Evolutionary conservation across 2,113 vertebrate species (phyloP).

Genomic region (Tyrannus savana): DNA sequence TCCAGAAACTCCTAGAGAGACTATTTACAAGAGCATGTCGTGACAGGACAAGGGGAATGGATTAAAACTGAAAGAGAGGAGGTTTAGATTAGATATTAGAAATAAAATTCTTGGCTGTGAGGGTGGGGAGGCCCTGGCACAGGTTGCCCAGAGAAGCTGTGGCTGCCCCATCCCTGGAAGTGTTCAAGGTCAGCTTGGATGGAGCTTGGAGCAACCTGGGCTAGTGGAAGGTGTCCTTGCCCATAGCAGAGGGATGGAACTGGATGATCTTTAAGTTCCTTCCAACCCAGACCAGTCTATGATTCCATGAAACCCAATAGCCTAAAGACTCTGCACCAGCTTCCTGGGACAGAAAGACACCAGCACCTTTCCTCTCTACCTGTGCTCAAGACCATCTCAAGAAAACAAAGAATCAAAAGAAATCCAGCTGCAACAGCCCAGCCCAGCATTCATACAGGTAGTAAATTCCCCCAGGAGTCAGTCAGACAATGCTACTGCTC

Average conservation of each 20-base stretch:
- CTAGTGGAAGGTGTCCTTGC: not conserved
- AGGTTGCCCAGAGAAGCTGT: not conserved
- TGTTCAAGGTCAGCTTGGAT: rapidly evolving
- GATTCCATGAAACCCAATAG: rapidly evolving
- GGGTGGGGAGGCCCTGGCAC: not conserved
- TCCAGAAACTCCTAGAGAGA: not conserved
- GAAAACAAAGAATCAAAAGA: constrained; percentile 5
- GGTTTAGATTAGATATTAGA: not conserved
- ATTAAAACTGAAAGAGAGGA: not conserved
- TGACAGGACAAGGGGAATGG: not conserved
- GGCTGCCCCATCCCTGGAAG: not conserved
- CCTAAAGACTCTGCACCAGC: not conserved
- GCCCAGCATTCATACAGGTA: constrained; percentile 19
- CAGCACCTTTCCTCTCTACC: not conserved
- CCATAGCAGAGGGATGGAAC: not conserved
- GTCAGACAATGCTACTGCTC: constrained; percentile 48
- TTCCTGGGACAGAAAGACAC: not conserved
- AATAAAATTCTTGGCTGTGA: not conserved
- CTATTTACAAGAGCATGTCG: not conserved
- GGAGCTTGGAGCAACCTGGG: not conserved
- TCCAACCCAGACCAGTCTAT: not conserved
- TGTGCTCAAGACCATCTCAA: not conserved
- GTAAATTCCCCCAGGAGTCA: constrained; percentile 28
- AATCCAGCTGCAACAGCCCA: not conserved
- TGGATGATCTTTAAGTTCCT: not conserved